A percentile compares a stretch with the other conserved stretches of the same genome.
Conservation (phyloP, 2,113 vertebrate species). For the Bombycilla garrulus region DNA sequence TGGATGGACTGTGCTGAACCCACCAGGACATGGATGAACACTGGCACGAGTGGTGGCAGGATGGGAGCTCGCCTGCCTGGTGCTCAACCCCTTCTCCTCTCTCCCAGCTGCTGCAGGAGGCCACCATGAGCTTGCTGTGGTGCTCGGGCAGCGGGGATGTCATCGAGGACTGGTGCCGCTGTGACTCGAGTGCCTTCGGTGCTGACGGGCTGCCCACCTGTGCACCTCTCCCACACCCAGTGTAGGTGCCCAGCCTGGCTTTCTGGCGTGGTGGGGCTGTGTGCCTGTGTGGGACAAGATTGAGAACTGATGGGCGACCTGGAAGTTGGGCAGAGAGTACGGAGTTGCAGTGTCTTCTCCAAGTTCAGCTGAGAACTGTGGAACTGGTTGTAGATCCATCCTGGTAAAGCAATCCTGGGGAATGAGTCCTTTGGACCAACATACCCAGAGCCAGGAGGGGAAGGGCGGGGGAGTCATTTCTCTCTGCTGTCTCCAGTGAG, state of each 20-base stretch:
- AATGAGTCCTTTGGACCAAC: neutral
- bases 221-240: slow-evolving; percentile 90
- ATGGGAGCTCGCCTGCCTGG: neutral
- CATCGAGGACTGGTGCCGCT: slow-evolving; percentile 98
- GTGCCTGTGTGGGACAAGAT: neutral
- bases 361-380: neutral
- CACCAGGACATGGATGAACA: neutral
- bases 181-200: slow-evolving; percentile 93
- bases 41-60: rapidly evolving
- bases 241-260: slow-evolving; percentile 71
- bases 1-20: neutral
- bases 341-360: neutral
- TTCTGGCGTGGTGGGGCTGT: neutral
- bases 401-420: neutral
- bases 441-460: neutral
- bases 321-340: neutral
- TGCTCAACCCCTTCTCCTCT: neutral
- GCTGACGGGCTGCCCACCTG: slow-evolving; percentile 92
- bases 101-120: slow-evolving; percentile 88
- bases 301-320: neutral
- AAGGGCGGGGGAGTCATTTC: neutral
- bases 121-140: slow-evolving; percentile 99
- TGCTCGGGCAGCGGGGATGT: slow-evolving; percentile 94
- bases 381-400: neutral
- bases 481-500: neutral